Conservation (phyloP, 1,140 invertebrate species). For the Potamilus streckersoni region DNA sequence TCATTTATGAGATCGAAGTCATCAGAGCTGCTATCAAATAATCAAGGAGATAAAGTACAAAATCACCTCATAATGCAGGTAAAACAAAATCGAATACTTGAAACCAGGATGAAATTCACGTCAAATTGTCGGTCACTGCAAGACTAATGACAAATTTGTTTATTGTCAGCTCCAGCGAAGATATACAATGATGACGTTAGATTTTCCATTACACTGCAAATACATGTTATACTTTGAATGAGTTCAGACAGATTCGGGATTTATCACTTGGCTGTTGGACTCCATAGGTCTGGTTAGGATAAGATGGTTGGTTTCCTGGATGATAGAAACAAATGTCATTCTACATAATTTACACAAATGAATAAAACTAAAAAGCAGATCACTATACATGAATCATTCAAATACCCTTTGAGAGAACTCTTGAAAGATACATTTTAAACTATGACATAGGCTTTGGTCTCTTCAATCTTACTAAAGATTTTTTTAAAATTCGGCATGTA, state of each 20-base stretch:
- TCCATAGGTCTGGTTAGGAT: too few relatives aligned
- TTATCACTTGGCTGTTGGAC: too few relatives aligned
- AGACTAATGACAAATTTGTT: constrained; percentile 37
- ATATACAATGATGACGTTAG: constrained; percentile 30
- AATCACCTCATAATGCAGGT: constrained; percentile 8
- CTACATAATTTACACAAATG: too few relatives aligned
- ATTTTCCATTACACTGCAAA: constrained; percentile 25
- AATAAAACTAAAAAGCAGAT: too few relatives aligned
- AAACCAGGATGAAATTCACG: constrained; percentile 14
- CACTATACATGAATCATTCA: too few relatives aligned
- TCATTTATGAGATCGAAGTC: constrained; percentile 25
- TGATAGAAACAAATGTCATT: too few relatives aligned
- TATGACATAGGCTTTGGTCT: too few relatives aligned
- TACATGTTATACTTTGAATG: constrained; percentile 27
- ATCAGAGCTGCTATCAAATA: constrained; percentile 23
- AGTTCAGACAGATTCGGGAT: constrained; percentile 1
- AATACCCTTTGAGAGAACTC: too few relatives aligned
- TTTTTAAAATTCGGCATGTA: too few relatives aligned
- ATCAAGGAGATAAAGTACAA: constrained; percentile 19
- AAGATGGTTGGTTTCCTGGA: too few relatives aligned
- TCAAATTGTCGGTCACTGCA: constrained; percentile 31
- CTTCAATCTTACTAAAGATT: too few relatives aligned
- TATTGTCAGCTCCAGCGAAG: constrained; percentile 24
- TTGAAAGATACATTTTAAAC: too few relatives aligned
- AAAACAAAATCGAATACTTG: constrained; percentile 32